These are phyloP conservation scores for Muntiacus muntjak DNA, from an alignment of 2,113 vertebrate species.

Conservation along the genomic window DNA sequence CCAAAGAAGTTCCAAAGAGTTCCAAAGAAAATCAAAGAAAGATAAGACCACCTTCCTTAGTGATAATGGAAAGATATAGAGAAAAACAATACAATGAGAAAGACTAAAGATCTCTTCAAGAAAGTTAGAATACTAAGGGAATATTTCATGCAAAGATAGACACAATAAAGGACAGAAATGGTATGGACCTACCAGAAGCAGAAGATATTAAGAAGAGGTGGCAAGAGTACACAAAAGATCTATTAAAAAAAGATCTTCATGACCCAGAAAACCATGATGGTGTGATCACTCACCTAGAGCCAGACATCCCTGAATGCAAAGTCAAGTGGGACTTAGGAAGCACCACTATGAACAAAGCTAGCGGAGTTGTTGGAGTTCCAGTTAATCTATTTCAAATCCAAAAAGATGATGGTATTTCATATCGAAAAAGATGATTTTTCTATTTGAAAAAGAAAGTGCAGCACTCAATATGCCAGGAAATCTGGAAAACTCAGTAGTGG, in stretches of 20 bases:
- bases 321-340: not conserved
- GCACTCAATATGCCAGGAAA: too few relatives aligned
- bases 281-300: not conserved
- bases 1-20: not conserved
- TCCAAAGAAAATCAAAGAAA: not conserved
- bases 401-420: too few relatives aligned
- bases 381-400: too few relatives aligned
- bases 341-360: not conserved
- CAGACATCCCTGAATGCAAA: not conserved
- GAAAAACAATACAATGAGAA: not conserved
- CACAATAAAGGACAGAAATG: too few relatives aligned
- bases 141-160: not conserved
- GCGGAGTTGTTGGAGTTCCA: too few relatives aligned
- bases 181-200: too few relatives aligned
- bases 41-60: not conserved
- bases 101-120: not conserved
- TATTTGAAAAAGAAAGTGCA: too few relatives aligned
- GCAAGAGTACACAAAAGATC: not conserved
- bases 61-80: not conserved
- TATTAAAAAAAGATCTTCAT: not conserved
- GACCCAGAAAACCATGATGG: not conserved
- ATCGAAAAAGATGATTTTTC: too few relatives aligned
- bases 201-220: not conserved
- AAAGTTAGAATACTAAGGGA: not conserved
- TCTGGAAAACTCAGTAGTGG: too few relatives aligned